A percentile compares a stretch with the other conserved stretches of the same genome.
phyloP scores from a whole-genome alignment of 2,888 invertebrate genomes.

The Spilarctia lutea region DNA sequence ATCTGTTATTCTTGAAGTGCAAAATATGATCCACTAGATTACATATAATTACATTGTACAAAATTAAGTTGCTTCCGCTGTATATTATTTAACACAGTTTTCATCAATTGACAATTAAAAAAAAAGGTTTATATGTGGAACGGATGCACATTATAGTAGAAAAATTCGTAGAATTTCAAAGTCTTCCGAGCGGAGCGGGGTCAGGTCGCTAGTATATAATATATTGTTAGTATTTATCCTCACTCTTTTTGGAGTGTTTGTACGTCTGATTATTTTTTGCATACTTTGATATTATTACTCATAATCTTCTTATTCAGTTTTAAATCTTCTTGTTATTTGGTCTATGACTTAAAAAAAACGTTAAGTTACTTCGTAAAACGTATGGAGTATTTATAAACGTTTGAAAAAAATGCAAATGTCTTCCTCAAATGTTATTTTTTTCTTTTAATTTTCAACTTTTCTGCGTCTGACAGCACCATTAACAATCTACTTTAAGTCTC shows the following conservation, averaged over 20 bases:
- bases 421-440: constrained; percentile 6
- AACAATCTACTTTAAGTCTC: constrained; percentile 8
- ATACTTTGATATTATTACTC: neutral
- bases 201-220: too few species aligned
- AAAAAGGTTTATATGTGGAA: too few species aligned
- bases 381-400: neutral
- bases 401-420: constrained; percentile 10
- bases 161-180: too few species aligned
- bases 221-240: too few species aligned
- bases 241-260: too few species aligned
- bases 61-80: too few species aligned
- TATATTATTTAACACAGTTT: too few species aligned
- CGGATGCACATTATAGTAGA: too few species aligned
- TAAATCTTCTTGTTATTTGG: neutral
- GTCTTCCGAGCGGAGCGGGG: too few species aligned
- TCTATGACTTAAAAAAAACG: neutral
- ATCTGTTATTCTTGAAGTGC: too few species aligned
- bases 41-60: too few species aligned
- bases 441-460: constrained; percentile 10
- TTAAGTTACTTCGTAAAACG: neutral
- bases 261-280: constrained; percentile 13
- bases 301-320: neutral
- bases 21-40: neutral
- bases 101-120: too few species aligned
- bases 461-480: constrained; percentile 13